These are phyloP conservation scores for Heliconius melpomene DNA, from an alignment of 1,140 invertebrate species.

Conservation along the genomic window DNA sequence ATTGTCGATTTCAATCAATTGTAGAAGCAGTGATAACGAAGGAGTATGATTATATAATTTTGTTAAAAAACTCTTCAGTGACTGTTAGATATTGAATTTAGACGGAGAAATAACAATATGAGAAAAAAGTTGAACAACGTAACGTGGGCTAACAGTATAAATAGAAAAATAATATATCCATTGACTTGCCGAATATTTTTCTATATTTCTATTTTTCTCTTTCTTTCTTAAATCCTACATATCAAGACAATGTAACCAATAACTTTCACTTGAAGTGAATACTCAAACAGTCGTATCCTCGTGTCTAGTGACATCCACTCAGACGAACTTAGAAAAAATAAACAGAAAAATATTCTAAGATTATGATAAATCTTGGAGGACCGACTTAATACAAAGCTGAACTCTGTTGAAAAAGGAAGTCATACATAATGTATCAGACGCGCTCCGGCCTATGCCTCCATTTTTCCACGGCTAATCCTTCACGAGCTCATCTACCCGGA, in stretches of 20 bases:
- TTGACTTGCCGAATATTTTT: no score
- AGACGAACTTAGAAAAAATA: slow-evolving; percentile 8
- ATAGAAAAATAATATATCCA: no score
- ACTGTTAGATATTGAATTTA: neutral
- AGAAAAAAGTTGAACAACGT: no score
- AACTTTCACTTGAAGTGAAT: neutral
- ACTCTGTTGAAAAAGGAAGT: slow-evolving; percentile 45
- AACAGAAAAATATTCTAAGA: slow-evolving; percentile 32
- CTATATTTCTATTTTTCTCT: no score
- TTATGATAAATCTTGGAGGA: slow-evolving; percentile 37
- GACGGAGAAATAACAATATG: no score
- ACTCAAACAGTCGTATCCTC: neutral
- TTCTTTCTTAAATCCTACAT: neutral
- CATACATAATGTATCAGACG: slow-evolving; percentile 58
- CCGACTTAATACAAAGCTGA: slow-evolving; percentile 44
- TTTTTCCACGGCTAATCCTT: slow-evolving; percentile 74
- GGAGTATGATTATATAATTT: no score
- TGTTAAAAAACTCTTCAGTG: no score
- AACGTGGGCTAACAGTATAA: no score
- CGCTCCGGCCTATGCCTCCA: slow-evolving; percentile 43
- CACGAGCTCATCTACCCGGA: slow-evolving; percentile 70
- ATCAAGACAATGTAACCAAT: neutral
- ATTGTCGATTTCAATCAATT: no score
- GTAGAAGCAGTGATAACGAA: no score
- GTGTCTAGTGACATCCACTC: neutral